Conservation (phyloP, 1,140 invertebrate species). For the Scaptodrosophila lebanonensis region DNA sequence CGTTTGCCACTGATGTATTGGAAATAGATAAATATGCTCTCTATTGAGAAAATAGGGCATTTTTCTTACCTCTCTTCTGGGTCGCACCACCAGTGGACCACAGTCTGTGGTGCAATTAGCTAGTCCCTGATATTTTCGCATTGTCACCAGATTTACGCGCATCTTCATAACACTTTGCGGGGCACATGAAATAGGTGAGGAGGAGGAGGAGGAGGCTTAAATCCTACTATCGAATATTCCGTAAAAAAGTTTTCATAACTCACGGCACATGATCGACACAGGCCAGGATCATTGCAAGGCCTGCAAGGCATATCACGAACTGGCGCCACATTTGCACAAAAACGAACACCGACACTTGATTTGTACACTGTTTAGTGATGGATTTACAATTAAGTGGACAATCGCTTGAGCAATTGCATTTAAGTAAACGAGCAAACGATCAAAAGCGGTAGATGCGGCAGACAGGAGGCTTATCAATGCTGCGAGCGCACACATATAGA, state of each 20-base stretch:
- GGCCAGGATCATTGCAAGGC: constrained; percentile 12
- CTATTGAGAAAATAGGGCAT: not conserved
- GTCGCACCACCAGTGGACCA: constrained; percentile 44
- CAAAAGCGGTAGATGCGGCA: too few relatives aligned
- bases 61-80: constrained; percentile 44
- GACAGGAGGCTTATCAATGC: too few relatives aligned
- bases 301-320: constrained; percentile 16
- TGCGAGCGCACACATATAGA: too few relatives aligned
- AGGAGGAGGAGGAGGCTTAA: not conserved
- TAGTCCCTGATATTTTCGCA: constrained; percentile 51
- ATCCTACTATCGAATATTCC: not conserved
- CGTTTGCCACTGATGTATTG: too few relatives aligned
- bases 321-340: constrained; percentile 31
- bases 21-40: too few relatives aligned
- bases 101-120: constrained; percentile 52
- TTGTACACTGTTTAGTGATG: not conserved
- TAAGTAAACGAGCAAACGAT: too few relatives aligned
- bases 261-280: constrained; percentile 59
- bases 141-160: constrained; percentile 53
- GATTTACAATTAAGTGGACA: not conserved
- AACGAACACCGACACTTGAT: too few relatives aligned
- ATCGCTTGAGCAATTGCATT: too few relatives aligned
- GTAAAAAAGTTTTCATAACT: constrained; percentile 20
- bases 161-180: constrained; percentile 43
- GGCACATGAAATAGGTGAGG: not conserved